Evolutionary conservation across 2,888 invertebrate genomes (phyloP).

Genomic region (Epicampocera succincta): DNA sequence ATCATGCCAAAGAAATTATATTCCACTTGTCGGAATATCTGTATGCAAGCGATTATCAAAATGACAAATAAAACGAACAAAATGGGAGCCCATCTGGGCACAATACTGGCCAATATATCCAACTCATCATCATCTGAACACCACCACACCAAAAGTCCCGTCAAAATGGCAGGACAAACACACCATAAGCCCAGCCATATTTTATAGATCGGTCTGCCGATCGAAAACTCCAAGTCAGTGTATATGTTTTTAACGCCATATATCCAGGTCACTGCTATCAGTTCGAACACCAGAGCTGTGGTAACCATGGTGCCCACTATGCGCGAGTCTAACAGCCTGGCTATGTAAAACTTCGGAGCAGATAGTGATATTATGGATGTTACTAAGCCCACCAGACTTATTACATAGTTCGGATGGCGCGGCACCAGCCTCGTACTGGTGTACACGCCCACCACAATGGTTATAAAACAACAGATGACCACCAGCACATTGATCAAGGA

Average conservation of each 20-base stretch:
- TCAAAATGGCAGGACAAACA: constrained; percentile 79
- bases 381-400: constrained; percentile 79
- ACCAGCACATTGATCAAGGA: constrained; percentile 77
- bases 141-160: constrained; percentile 81
- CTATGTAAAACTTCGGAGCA: constrained; percentile 78
- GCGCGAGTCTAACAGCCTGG: constrained; percentile 79
- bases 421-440: constrained; percentile 80
- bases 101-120: constrained; percentile 76
- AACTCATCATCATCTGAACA: constrained; percentile 79
- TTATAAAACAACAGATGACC: constrained; percentile 78
- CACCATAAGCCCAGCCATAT: constrained; percentile 81
- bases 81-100: constrained; percentile 81
- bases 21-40: constrained; percentile 81
- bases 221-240: constrained; percentile 81
- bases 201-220: constrained; percentile 81
- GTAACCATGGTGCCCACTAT: constrained; percentile 80
- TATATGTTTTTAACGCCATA: constrained; percentile 82
- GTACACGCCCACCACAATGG: constrained; percentile 79
- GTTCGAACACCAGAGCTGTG: constrained; percentile 80
- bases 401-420: constrained; percentile 80
- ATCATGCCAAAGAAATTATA: constrained; percentile 82
- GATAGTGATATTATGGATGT: constrained; percentile 78
- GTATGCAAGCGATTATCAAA: constrained; percentile 79
- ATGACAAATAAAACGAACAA: constrained; percentile 78
- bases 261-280: constrained; percentile 81